Conservation (phyloP, 2,113 vertebrate genomes). For the Edolisoma coerulescens region DNA sequence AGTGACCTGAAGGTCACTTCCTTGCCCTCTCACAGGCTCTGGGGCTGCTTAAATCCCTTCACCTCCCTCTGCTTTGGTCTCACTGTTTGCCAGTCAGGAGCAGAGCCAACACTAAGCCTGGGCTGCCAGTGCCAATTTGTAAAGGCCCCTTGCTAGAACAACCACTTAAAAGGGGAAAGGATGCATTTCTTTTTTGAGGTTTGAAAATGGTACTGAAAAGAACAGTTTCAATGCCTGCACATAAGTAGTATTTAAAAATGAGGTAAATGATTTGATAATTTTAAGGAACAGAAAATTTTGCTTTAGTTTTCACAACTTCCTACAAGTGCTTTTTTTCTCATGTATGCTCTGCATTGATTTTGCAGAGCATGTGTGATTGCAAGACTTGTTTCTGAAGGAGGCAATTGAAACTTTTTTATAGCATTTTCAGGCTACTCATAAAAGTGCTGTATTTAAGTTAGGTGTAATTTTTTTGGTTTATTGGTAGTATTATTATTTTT, state of each 20-base stretch:
- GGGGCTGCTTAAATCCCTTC: background rate
- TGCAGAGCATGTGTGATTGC: background rate
- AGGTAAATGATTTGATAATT: background rate
- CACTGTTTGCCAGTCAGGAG: background rate
- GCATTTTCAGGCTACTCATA: background rate
- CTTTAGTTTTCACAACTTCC: background rate
- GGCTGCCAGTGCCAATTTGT: accelerated
- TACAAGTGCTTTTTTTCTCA: background rate
- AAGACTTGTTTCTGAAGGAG: background rate
- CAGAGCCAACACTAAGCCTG: background rate
- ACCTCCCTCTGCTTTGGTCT: background rate
- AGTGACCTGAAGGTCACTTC: background rate
- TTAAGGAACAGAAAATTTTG: background rate
- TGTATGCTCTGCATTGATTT: background rate
- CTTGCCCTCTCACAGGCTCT: background rate
- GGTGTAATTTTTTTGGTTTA: background rate
- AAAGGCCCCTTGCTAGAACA: background rate
- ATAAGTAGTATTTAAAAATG: background rate
- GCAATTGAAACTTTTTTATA: background rate
- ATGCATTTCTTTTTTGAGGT: background rate
- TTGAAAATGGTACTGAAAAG: background rate
- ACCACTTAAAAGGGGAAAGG: background rate
- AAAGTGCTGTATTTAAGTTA: background rate
- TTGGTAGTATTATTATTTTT: background rate
- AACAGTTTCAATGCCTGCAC: background rate